phyloP scores from a whole-genome alignment of 2,797 vertebrate species.

The Notamacropus eugenii region DNA sequence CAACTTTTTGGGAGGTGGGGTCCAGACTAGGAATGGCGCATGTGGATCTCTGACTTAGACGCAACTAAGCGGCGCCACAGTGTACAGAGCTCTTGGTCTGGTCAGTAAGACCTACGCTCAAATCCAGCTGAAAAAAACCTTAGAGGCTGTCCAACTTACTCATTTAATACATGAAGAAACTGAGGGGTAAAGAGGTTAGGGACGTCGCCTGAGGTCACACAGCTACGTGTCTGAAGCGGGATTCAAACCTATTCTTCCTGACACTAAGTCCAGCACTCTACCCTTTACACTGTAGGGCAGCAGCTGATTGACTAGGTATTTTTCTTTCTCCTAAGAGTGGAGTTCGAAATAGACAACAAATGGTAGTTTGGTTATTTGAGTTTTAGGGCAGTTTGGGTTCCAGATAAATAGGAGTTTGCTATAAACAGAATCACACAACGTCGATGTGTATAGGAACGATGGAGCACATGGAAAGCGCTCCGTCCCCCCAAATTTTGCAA shows the following conservation, averaged over 20 bases:
- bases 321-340: neutral
- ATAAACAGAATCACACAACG: slow-evolving; percentile 15
- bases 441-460: neutral
- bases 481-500: neutral
- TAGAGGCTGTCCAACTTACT: neutral
- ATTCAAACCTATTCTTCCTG: neutral
- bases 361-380: neutral
- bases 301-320: neutral
- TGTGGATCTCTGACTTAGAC: neutral
- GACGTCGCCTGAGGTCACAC: neutral
- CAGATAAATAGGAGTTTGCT: slow-evolving; percentile 5
- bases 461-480: neutral
- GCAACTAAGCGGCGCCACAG: neutral
- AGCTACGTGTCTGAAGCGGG: neutral
- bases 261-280: neutral
- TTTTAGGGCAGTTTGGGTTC: slow-evolving; percentile 39
- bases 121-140: neutral
- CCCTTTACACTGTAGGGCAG: neutral
- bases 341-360: rapidly evolving
- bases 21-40: neutral
- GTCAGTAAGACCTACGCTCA: neutral
- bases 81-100: neutral
- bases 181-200: neutral
- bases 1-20: neutral
- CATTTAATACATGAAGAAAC: neutral